phyloP scores from a whole-genome alignment of 1,140 invertebrate genomes.

The Pristionchus pacificus region DNA sequence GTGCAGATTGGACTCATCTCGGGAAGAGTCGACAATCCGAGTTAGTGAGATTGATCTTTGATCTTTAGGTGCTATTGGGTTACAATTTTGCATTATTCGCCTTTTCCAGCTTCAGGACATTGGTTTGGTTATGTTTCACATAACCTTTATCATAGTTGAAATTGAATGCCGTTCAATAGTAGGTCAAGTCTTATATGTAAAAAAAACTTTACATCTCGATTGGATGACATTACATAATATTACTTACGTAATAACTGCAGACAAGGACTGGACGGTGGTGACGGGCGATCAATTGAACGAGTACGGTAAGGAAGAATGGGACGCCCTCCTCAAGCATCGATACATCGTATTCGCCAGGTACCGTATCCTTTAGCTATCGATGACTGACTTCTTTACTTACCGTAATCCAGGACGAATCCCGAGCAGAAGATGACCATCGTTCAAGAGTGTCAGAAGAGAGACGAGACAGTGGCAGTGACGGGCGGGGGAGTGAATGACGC shows the following conservation, averaged over 20 bases:
- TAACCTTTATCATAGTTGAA: too few relatives aligned
- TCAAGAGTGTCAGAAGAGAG: slow-evolving; percentile 71
- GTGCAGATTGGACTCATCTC: slow-evolving; percentile 38
- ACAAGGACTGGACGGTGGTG: slow-evolving; percentile 32
- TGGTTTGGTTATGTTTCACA: too few relatives aligned
- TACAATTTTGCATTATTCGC: neutral
- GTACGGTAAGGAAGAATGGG: slow-evolving; percentile 26
- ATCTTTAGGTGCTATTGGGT: too few relatives aligned
- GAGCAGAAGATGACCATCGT: slow-evolving; percentile 78
- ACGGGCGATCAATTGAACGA: slow-evolving; percentile 29
- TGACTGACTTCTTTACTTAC: neutral
- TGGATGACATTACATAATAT: too few relatives aligned
- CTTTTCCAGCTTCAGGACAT: neutral
- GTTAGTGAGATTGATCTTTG: neutral
- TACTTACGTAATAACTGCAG: too few relatives aligned
- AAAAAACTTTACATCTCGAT: too few relatives aligned
- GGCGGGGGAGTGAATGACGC: slow-evolving; percentile 78
- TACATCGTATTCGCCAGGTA: slow-evolving; percentile 39
- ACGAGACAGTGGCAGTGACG: slow-evolving; percentile 74
- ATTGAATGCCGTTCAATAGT: too few relatives aligned
- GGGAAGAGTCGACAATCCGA: neutral
- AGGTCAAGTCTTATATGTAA: too few relatives aligned
- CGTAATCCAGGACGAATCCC: slow-evolving; percentile 67
- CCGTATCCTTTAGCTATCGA: neutral
- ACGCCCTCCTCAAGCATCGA: slow-evolving; percentile 26